These are phyloP conservation scores for Otus sunia DNA, from an alignment of 2,113 vertebrate genomes.

Conservation along the genomic window DNA sequence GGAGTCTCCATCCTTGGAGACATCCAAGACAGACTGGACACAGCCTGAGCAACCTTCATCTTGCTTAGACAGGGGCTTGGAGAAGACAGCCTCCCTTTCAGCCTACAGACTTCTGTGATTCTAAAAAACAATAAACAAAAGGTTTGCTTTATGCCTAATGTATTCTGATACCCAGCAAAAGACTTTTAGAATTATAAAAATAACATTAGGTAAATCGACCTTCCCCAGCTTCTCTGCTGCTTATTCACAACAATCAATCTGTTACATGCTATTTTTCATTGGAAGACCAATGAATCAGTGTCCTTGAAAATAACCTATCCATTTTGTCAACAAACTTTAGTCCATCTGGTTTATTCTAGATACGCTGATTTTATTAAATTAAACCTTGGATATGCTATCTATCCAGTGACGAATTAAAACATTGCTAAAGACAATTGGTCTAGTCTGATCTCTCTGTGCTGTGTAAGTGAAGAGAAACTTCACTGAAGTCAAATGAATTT, in stretches of 20 bases:
- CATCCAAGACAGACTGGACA: not conserved
- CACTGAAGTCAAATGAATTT: conserved; percentile 15
- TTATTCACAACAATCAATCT: not conserved
- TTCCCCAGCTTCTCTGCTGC: not conserved
- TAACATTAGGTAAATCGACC: not conserved
- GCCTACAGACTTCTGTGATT: not conserved
- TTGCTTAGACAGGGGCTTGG: not conserved
- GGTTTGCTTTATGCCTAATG: not conserved
- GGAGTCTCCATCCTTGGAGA: not conserved
- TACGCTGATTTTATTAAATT: not conserved
- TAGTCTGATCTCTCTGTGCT: not conserved
- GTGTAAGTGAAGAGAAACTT: not conserved
- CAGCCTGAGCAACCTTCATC: not conserved
- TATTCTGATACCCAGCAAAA: not conserved
- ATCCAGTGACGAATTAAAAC: conserved; percentile 3
- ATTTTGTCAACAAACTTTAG: not conserved
- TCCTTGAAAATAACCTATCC: conserved; percentile 27
- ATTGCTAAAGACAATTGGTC: not conserved
- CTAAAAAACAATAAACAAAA: not conserved
- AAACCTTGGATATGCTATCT: not conserved
- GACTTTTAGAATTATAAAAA: not conserved
- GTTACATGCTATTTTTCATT: not conserved
- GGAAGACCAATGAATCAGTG: not conserved
- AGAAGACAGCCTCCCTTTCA: not conserved
- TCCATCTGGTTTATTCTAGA: not conserved